Conservation (phyloP, 1,140 invertebrate genomes). For the Brachionus manjavacas region DNA sequence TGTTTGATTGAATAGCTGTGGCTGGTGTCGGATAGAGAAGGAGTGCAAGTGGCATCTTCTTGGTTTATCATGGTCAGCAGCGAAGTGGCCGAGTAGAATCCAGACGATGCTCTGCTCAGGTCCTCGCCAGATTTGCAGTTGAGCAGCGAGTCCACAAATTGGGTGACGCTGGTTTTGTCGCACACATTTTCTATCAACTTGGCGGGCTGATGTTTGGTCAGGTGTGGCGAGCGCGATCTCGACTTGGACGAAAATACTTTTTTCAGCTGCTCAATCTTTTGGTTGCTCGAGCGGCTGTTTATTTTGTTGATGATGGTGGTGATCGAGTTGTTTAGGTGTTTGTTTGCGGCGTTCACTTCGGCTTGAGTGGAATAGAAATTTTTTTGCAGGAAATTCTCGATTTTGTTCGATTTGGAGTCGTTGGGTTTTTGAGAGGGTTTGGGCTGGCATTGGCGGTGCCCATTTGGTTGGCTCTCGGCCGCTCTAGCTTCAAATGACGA, state of each 20-base stretch:
- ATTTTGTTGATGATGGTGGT: constrained; percentile 2
- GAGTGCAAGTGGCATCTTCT: neutral
- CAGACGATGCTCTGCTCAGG: neutral
- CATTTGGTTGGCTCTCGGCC: neutral
- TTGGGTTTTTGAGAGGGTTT: neutral
- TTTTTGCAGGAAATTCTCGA: constrained; percentile 25
- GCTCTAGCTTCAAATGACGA: neutral
- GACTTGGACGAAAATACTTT: neutral
- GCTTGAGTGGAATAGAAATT: constrained; percentile 8
- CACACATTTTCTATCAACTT: constrained; percentile 10
- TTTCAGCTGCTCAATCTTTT: neutral
- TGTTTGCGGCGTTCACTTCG: neutral
- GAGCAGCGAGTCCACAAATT: constrained; percentile 7
- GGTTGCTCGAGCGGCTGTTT: neutral
- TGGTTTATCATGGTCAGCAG: neutral
- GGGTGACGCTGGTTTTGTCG: constrained; percentile 13
- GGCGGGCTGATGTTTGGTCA: neutral
- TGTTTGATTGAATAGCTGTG: neutral
- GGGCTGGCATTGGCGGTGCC: neutral
- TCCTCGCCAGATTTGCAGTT: constrained; percentile 2
- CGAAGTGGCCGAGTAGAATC: neutral
- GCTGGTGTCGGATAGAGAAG: neutral
- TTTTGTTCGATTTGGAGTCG: neutral
- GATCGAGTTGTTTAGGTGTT: constrained; percentile 6
- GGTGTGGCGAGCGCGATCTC: neutral